A percentile compares a stretch with the other conserved stretches of the same genome.
These are phyloP conservation scores for Adelognathus sp. DNA, from an alignment of 2,888 invertebrate species.

Conservation along the genomic window DNA sequence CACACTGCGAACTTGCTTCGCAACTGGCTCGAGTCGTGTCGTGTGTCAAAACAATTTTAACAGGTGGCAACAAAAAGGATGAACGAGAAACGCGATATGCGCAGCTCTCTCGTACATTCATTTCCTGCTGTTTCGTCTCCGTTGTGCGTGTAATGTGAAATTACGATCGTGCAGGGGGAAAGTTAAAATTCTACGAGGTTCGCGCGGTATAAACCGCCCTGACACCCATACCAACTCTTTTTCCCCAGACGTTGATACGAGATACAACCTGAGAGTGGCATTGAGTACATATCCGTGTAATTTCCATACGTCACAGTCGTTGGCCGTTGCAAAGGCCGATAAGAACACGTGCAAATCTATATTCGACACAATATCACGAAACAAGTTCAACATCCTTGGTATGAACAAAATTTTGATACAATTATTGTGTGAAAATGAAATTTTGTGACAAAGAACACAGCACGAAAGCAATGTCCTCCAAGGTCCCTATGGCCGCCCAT, in stretches of 20 bases:
- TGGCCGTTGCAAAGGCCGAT: background rate
- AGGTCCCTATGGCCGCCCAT: too few relatives aligned
- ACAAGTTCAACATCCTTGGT: too few relatives aligned
- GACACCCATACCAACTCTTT: too few relatives aligned
- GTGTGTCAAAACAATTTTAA: slow-evolving; percentile 53
- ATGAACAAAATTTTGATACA: too few relatives aligned
- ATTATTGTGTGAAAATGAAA: too few relatives aligned
- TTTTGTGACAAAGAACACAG: too few relatives aligned
- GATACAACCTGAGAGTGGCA: slow-evolving; percentile 1
- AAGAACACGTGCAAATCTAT: too few relatives aligned
- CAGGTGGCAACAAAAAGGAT: slow-evolving; percentile 48
- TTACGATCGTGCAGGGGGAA: slow-evolving; percentile 34
- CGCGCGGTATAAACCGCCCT: background rate
- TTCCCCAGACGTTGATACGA: slow-evolving; percentile 32
- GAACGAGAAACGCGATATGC: slow-evolving; percentile 41
- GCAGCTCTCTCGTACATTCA: slow-evolving; percentile 26
- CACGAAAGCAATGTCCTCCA: too few relatives aligned
- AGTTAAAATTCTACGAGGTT: slow-evolving; percentile 32
- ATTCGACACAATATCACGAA: too few relatives aligned
- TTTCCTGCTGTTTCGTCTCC: slow-evolving; percentile 9
- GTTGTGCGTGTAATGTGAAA: slow-evolving; percentile 35
- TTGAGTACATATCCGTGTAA: background rate
- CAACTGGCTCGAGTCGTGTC: slow-evolving; percentile 15
- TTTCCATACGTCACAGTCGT: background rate
- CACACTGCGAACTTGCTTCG: background rate